These are phyloP conservation scores for Acanthoscelides obtectus DNA, from an alignment of 2,888 invertebrate genomes.

Conservation along the genomic window DNA sequence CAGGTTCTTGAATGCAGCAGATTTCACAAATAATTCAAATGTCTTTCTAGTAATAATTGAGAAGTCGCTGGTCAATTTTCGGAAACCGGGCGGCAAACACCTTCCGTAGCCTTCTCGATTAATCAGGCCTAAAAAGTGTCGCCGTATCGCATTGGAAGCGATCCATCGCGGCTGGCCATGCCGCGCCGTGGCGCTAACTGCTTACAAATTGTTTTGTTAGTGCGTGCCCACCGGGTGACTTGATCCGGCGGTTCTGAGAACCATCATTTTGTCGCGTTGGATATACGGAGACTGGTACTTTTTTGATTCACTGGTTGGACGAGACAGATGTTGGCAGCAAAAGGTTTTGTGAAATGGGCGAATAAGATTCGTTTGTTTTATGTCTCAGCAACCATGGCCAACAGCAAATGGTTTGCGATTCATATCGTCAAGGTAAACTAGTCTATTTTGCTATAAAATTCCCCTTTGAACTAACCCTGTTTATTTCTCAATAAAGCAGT, in stretches of 20 bases:
- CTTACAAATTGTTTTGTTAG: constrained; percentile 26
- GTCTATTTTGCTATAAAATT: too few relatives aligned
- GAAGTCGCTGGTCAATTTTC: neutral
- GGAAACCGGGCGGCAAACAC: neutral
- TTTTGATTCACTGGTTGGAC: neutral
- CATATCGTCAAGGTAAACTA: too few relatives aligned
- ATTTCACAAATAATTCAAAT: too few relatives aligned
- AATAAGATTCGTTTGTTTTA: too few relatives aligned
- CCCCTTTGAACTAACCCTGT: too few relatives aligned
- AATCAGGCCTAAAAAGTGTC: constrained; percentile 1
- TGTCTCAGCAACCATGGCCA: too few relatives aligned
- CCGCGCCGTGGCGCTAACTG: constrained; percentile 13
- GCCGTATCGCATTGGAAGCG: neutral
- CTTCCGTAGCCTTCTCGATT: constrained; percentile 7
- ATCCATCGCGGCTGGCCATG: neutral
- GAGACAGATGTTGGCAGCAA: too few relatives aligned
- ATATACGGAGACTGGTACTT: neutral
- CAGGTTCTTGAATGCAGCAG: too few relatives aligned
- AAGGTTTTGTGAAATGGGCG: too few relatives aligned
- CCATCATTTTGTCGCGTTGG: neutral
- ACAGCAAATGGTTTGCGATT: too few relatives aligned
- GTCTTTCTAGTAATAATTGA: neutral
- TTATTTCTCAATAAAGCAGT: too few relatives aligned
- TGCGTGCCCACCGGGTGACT: neutral
- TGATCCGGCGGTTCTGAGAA: neutral